phyloP scores from a whole-genome alignment of 92 coral and sea anemone species.

The Phymanthus crucifer region DNA sequence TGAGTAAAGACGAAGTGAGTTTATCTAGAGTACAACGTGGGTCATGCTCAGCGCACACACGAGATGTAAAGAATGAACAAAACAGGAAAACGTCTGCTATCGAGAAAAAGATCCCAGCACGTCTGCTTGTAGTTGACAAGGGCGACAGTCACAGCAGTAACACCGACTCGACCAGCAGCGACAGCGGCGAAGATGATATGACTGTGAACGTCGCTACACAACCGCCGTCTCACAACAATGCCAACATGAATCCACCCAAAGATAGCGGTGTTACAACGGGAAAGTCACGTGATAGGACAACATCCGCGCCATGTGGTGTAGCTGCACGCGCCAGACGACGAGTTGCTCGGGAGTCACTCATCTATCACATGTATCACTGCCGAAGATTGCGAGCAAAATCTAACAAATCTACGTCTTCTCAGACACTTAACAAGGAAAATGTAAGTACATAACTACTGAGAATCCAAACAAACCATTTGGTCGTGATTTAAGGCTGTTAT shows the following conservation, averaged over 20 bases:
- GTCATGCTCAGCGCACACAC: not conserved
- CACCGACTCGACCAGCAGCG: not conserved
- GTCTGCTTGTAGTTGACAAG: not conserved
- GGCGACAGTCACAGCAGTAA: conserved; percentile 1
- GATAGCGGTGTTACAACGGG: not conserved
- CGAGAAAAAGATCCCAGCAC: not conserved
- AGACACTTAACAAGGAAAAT: conserved; percentile 58
- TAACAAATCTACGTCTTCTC: not conserved
- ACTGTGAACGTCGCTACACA: not conserved
- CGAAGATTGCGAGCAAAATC: conserved; percentile 18
- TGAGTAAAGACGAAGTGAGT: not conserved
- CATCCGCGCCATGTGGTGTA: conserved; percentile 23
- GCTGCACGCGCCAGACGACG: conserved; percentile 34
- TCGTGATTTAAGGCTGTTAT: not conserved
- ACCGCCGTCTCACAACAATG: not conserved
- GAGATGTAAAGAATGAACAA: not conserved
- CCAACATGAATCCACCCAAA: not conserved
- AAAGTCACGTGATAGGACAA: conserved; percentile 28
- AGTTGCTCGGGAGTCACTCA: conserved; percentile 37
- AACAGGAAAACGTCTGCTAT: not conserved
- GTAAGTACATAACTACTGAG: conserved; percentile 38
- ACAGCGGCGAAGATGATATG: not conserved
- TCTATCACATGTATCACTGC: conserved; percentile 37
- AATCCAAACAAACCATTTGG: not conserved
- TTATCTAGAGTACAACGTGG: not conserved